Evolutionary conservation across 2,113 vertebrate genomes (phyloP).

Genomic region (Oryzias celebensis): DNA sequence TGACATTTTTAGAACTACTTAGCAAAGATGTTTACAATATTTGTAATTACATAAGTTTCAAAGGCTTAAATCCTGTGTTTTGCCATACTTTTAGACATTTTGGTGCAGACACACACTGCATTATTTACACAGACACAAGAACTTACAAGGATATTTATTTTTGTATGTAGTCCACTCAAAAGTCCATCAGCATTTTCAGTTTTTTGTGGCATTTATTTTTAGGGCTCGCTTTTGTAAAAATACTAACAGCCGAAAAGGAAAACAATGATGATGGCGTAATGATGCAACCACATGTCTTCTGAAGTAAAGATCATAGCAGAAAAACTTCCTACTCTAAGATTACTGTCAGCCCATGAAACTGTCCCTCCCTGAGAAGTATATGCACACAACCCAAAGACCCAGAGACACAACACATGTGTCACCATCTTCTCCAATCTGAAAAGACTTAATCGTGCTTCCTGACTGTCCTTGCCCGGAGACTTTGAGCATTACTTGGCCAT

Average conservation of each 20-base stretch:
- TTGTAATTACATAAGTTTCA: too few relatives aligned
- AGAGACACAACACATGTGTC: background rate
- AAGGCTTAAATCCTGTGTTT: too few relatives aligned
- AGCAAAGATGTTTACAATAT: too few relatives aligned
- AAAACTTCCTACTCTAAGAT: background rate
- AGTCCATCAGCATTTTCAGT: too few relatives aligned
- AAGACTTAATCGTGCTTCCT: background rate
- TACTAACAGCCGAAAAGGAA: background rate
- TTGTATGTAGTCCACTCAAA: background rate
- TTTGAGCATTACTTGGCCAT: background rate
- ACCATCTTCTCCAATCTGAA: background rate
- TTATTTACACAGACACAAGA: too few relatives aligned
- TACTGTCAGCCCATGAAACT: background rate
- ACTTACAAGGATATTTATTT: background rate
- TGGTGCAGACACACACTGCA: too few relatives aligned
- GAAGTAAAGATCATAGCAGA: too few relatives aligned
- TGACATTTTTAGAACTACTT: too few relatives aligned
- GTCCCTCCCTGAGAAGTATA: background rate
- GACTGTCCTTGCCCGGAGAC: slow-evolving; percentile 13
- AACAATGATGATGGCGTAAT: background rate
- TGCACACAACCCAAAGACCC: background rate
- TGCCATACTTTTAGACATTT: too few relatives aligned
- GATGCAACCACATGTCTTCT: background rate
- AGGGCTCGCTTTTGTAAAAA: background rate
- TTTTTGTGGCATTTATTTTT: background rate